Conservation (phyloP, 2,888 invertebrate species). For the Cartodere bifasciata region DNA sequence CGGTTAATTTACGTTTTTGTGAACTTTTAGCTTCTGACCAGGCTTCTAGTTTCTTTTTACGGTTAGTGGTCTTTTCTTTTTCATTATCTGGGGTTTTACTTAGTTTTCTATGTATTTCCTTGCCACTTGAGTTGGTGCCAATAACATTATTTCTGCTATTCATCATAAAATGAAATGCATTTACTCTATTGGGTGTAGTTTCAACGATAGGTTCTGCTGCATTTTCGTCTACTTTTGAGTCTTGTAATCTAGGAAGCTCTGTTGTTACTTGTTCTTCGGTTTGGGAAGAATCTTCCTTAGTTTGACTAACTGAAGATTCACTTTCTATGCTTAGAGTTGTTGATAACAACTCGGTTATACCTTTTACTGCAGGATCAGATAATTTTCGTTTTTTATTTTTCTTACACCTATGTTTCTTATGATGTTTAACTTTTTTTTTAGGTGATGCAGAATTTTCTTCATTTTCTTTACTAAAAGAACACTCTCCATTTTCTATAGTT, state of each 20-base stretch:
- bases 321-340: conserved; percentile 16
- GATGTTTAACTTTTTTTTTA: conserved; percentile 12
- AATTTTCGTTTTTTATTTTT: conserved; percentile 12
- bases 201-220: conserved; percentile 2
- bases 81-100: conserved; percentile 24
- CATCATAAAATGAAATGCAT: conserved; percentile 58
- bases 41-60: conserved; percentile 42
- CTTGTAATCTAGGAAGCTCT: too few relatives aligned
- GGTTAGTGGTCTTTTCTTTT: conserved; percentile 26
- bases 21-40: conserved; percentile 54
- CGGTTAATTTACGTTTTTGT: conserved; percentile 43
- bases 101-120: too few relatives aligned
- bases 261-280: too few relatives aligned
- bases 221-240: conserved; percentile 5
- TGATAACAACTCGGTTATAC: conserved; percentile 18
- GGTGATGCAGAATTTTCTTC: neutral
- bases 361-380: conserved; percentile 19
- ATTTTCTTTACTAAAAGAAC: conserved; percentile 5
- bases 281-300: neutral
- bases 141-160: conserved; percentile 50
- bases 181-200: conserved; percentile 14
- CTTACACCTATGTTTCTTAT: neutral
- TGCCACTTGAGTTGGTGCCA: conserved; percentile 51
- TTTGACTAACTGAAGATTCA: conserved; percentile 4
- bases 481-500: conserved; percentile 2